Conservation (phyloP, 2,797 vertebrate species). For the Protosalanx chinensis region DNA sequence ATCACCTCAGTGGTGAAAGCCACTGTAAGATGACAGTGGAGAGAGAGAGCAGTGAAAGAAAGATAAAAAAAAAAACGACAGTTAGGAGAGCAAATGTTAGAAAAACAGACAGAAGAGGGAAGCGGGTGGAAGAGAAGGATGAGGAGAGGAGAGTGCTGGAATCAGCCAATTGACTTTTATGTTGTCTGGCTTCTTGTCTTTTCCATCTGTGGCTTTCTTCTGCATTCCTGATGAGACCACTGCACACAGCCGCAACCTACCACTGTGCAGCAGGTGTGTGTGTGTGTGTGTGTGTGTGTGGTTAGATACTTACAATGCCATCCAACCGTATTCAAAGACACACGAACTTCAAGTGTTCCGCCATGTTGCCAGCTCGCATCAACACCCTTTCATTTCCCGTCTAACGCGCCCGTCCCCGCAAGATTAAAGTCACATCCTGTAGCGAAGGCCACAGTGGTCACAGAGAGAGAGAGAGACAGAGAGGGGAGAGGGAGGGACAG, state of each 20-base stretch:
- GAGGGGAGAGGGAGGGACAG: conserved; percentile 12
- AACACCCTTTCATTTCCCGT: conserved; percentile 7
- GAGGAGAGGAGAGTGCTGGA: conserved; percentile 39
- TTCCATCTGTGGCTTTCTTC: conserved; percentile 67
- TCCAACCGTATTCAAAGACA: neutral
- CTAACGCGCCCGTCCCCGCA: conserved; percentile 20
- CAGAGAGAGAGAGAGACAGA: neutral
- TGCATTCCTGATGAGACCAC: conserved; percentile 63
- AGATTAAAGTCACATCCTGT: conserved; percentile 33
- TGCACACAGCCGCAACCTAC: conserved; percentile 56
- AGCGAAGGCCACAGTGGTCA: conserved; percentile 26
- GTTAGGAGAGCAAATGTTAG: neutral
- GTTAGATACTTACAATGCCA: neutral
- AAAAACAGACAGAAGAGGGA: conserved; percentile 1
- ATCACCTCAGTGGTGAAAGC: neutral
- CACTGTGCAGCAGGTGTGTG: conserved; percentile 29
- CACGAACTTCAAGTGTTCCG: neutral
- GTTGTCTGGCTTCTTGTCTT: conserved; percentile 62
- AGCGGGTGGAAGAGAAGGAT: neutral
- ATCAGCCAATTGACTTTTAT: conserved; percentile 65
- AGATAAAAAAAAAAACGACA: neutral
- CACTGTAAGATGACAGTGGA: neutral
- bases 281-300: conserved; percentile 11
- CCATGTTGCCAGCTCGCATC: neutral
- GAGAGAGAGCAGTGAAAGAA: neutral